These are phyloP conservation scores for Syngnathus scovelli DNA, from an alignment of 2,113 vertebrate species.

Conservation along the genomic window DNA sequence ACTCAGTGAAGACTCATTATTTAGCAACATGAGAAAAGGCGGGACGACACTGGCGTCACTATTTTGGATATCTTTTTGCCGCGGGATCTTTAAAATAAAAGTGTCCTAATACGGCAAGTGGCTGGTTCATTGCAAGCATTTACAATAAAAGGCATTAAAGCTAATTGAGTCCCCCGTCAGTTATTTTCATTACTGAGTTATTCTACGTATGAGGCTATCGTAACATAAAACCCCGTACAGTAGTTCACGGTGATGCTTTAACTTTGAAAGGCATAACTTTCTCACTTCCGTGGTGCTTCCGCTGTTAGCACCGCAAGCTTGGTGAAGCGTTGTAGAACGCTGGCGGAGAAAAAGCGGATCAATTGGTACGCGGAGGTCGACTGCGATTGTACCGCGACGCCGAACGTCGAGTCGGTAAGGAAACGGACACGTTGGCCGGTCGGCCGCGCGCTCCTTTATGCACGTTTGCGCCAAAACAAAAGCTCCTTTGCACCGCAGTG, in stretches of 20 bases:
- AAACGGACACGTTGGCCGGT: neutral
- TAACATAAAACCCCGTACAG: neutral
- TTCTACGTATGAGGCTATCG: neutral
- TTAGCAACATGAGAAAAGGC: neutral
- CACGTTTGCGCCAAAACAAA: neutral
- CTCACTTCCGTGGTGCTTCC: conserved; percentile 20
- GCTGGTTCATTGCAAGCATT: neutral
- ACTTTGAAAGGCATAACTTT: conserved; percentile 18
- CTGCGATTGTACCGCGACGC: conserved; percentile 50
- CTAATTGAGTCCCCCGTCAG: neutral
- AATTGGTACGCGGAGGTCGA: conserved; percentile 47
- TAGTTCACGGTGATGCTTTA: neutral
- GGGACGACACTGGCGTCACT: neutral
- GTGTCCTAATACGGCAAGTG: neutral
- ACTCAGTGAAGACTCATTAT: neutral
- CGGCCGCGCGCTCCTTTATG: neutral
- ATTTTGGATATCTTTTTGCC: neutral
- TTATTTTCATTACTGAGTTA: neutral
- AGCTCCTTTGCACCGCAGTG: conserved; percentile 18
- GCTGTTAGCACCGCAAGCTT: conserved; percentile 32
- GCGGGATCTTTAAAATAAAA: neutral
- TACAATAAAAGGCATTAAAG: neutral
- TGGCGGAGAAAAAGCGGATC: conserved; percentile 52
- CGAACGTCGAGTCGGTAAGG: conserved; percentile 52
- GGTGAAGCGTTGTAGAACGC: conserved; percentile 14